Base-by-base conservation (phyloP, 1,140 invertebrate species). In the Drosophila nannoptera region DNA sequence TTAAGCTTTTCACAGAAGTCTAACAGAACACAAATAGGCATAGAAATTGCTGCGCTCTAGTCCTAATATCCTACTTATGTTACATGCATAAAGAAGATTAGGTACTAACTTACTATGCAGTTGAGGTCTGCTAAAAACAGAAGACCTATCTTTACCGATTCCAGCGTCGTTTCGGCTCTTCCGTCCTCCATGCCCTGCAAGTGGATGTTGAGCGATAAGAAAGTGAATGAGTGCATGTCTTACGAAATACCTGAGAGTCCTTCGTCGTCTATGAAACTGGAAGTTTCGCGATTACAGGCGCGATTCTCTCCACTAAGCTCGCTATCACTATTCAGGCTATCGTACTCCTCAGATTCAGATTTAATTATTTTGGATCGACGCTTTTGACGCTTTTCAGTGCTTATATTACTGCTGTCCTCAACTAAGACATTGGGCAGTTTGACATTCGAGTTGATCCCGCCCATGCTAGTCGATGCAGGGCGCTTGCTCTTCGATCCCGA, bases 41-140 rank as follows among this genome's bases (percentile, higher is more conserved):
- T 22, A 22, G 22, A 22, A 22, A 22, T 22, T 22, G 22, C 3
- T 22, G 22, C 22, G 22, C 22, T 22, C 22, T 22, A 22, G 1
- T 22, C 3, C 22, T 22, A 22, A 22, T 22, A 22, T 22, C 42
- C 6, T 32, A 29, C 14, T 53, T 53, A 55, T 46, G 48, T 11
- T 43, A 65, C 22, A 36, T 45, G 6, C 31, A 7, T 14, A 60
- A 35, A 58, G 48, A 66, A 61, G 45, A 66, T 50, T 49, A 74
- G 91, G 91, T 91, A 92, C 91, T 91, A 91, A 92, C 91, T 92
- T 92, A 92, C 91, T 92, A 91, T 92, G 91, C 90, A 91, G 91
- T 90, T 91, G 90, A 89, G 91, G 90, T 89, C 91, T 91, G 73
- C 90, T 80, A 59, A 87, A 87, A 55, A 87, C 71, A 48, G 82